Base-by-base conservation (phyloP, 2,888 invertebrate genomes). In the Tiphia femorata region DNA sequence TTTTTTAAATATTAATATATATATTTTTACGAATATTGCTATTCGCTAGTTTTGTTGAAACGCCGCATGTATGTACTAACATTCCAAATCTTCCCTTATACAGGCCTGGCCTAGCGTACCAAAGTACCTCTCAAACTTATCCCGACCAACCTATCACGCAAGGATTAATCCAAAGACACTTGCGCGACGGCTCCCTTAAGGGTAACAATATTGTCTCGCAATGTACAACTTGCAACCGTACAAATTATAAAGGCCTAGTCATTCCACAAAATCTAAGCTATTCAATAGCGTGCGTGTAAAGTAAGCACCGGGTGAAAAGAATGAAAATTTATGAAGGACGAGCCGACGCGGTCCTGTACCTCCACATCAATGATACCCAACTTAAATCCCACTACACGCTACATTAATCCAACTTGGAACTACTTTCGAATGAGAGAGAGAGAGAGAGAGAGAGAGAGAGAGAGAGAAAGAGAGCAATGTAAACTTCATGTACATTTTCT, bases 81-180 rank as follows among this genome's bases (percentile, higher is more conserved):
- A 74, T 63, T 58, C 64, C 50, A 55, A 58, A 62, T 58, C 50
- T 64, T 55, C 66, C 23, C 61, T 60, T 70, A 46, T 68, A 78
- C 70, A 78, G 80, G 83, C 79, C 82, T 76, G 82, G 83, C 78
- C 81, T 82, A 83, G 83, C 83, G 83, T 83, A 81, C 80, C 81
- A 80, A 81, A 81, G 77, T 75, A 79, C 79, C 77, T 70, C n/a
- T n/a, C 61, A 55, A 58, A 56, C 60, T 61, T 56, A 51, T 56
- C 47, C 35, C 30, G 10, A 8, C 27, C 21, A 7, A 16, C 53
- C 53, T 48, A 27, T 49, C 54, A 53, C 16, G 51, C 50, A 50
- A 47, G 30, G 38, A 43, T 43, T 30, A 57, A 49, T 61, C 67
- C 70, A 67, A 70, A 70, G 67, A 70, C 50, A 50, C 43, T 56